Base-by-base conservation (phyloP, 2,888 invertebrate genomes). In the Chrysomela aeneicollis region DNA sequence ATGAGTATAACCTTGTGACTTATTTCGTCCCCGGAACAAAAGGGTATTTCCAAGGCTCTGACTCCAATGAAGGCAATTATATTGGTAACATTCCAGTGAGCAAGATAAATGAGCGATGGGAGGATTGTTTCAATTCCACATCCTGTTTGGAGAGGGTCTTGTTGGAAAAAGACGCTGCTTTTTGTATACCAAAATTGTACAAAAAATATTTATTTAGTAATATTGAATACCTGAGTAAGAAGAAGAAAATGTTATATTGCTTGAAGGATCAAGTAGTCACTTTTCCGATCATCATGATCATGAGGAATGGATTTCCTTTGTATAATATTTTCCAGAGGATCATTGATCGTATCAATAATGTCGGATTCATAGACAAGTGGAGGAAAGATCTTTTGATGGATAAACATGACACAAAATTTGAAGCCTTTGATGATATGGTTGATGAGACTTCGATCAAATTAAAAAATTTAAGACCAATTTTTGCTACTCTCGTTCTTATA, bases 231-330 rank as follows among this genome's bases (percentile, higher is more conserved):
- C 70, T 75, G 42, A 30, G 64, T 18, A 71, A 72, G 21, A 73
- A 73, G 17, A 67, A 61, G 4, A 72, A 74, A 0, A 57, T 74
- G 22, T 67, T 78, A 18, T 73, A 75, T 54, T 75, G 75, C 53
- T 72, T 79, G 49, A 69, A 74, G 30, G 65, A 75, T 1, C 74
- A 76, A 18, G 74, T 80, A 0, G 76, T 78, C 3, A 76, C 74
- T 12, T 79, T 76, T 70, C 79, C 79, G 0, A 65, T 81, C 4
- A 78, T 78, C 70, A 77, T 82, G 70, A 62, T 79, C n/a, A 74
- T 79, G 71, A 69, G 74, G 5, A 79, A 79, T 69, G 81, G 81
- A 3, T 80, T 80, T 70, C 79, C 77, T 22, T 70, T 80, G 10
- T 73, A 69, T 17, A 61, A 71, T 1, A 57, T 67, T 51, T 75